Base-by-base conservation (phyloP, 1,140 invertebrate genomes). In the Sinonovacula constricta region DNA sequence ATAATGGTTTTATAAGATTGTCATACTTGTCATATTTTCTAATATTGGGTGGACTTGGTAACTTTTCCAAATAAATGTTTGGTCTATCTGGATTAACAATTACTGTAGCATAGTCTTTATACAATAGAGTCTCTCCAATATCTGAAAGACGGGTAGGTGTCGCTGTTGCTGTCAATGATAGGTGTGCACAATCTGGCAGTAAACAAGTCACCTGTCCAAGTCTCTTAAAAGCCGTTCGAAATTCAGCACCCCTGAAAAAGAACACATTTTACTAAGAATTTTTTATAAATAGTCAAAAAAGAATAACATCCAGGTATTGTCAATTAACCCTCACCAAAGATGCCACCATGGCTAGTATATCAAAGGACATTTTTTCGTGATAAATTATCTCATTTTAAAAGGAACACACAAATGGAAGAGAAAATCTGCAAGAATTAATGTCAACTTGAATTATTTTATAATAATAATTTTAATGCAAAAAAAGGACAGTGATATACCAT, bases 231-330 rank as follows among this genome's bases (percentile, higher is more conserved):
- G 56, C 15, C 36, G 45, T 33, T n/a, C n/a, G n/a, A n/a, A n/a
- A 83, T 1, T 81, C 75, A 36, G 59, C 33, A 33, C 79, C 79
- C 82, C 74, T 83, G 59, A n/a, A 81, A 78, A 77, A 36, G n/a
- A n/a, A n/a, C n/a, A n/a, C n/a, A n/a, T n/a, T n/a, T n/a, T n/a
- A n/a, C n/a, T n/a, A n/a, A n/a, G n/a, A n/a, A n/a, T n/a, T n/a
- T n/a, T n/a, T n/a, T n/a, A n/a, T n/a, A n/a, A n/a, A n/a, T n/a
- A n/a, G n/a, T n/a, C n/a, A n/a, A n/a, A n/a, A n/a, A n/a, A n/a
- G n/a, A n/a, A n/a, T n/a, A n/a, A n/a, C n/a, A n/a, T n/a, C n/a
- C n/a, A n/a, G n/a, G n/a, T n/a, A n/a, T n/a, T n/a, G n/a, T n/a
- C n/a, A n/a, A n/a, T n/a, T n/a, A n/a, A n/a, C n/a, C n/a, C n/a